Evolutionary conservation across 2,113 vertebrate genomes (phyloP).

Genomic region (Sterna hirundo): DNA sequence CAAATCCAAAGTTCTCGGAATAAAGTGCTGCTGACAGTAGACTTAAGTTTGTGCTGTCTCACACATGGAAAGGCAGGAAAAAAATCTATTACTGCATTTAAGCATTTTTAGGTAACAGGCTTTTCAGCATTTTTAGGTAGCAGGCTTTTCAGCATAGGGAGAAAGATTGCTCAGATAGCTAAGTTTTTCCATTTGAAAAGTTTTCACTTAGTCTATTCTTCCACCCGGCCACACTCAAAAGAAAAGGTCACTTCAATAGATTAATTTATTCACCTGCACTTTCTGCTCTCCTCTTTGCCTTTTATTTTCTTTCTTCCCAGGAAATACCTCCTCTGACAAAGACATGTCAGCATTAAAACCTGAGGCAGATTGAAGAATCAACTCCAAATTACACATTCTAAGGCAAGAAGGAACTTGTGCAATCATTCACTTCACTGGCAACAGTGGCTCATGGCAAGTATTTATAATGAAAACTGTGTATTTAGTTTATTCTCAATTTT

Average conservation of each 20-base stretch:
- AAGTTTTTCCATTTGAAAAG: neutral
- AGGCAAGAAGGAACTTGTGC: neutral
- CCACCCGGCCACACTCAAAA: neutral
- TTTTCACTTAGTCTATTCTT: neutral
- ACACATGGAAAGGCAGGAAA: neutral
- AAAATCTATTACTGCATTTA: neutral
- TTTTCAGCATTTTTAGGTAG: slow-evolving; percentile 17
- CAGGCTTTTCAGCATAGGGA: neutral
- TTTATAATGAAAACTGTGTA: neutral
- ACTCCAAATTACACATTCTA: neutral
- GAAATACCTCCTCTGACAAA: neutral
- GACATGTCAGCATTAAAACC: neutral
- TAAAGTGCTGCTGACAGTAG: neutral
- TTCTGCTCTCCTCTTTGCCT: neutral
- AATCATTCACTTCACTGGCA: neutral
- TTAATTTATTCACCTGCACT: neutral
- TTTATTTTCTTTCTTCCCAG: neutral
- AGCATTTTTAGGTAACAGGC: neutral
- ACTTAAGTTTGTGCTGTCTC: neutral
- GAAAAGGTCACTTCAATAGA: neutral
- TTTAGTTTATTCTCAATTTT: neutral
- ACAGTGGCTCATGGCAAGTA: neutral
- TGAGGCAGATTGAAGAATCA: neutral
- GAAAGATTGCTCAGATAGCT: neutral
- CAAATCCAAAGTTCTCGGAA: slow-evolving; percentile 1